A percentile compares a stretch with the other conserved stretches of the same genome.
Conservation (phyloP, 2,888 invertebrate genomes). For the Auanema freiburgensis region DNA sequence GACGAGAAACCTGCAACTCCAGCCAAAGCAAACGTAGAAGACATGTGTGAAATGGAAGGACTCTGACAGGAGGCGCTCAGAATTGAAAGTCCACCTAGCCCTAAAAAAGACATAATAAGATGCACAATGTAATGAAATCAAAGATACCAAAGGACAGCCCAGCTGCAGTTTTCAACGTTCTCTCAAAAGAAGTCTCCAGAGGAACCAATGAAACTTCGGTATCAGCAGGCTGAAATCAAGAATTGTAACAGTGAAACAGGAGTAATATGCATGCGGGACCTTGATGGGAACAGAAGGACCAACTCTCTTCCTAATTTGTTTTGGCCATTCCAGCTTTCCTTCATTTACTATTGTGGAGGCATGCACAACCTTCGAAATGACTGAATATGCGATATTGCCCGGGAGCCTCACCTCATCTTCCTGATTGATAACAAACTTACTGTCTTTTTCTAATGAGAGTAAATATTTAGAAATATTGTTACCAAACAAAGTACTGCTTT, state of each 20-base stretch:
- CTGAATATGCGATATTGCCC: not conserved
- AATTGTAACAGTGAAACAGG: no score
- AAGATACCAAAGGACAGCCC: slow-evolving; percentile 75
- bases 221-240: slow-evolving; percentile 8
- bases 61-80: slow-evolving; percentile 80
- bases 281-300: not conserved
- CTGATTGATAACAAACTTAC: no score
- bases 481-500: slow-evolving; percentile 83
- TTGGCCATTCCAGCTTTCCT: not conserved
- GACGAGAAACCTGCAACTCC: slow-evolving; percentile 73
- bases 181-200: slow-evolving; percentile 73
- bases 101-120: slow-evolving; percentile 15
- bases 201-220: slow-evolving; percentile 57
- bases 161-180: slow-evolving; percentile 75
- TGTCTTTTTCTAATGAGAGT: slow-evolving; percentile 68
- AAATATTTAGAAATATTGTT: slow-evolving; percentile 87
- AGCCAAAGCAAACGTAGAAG: slow-evolving; percentile 81
- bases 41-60: slow-evolving; percentile 82
- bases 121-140: not conserved
- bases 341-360: not conserved
- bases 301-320: not conserved
- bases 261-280: no score
- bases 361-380: not conserved
- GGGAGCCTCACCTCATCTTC: not conserved
- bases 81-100: slow-evolving; percentile 75